Evolutionary conservation across 2,797 vertebrate genomes (phyloP).

Genomic region (Syngnathus acus): DNA sequence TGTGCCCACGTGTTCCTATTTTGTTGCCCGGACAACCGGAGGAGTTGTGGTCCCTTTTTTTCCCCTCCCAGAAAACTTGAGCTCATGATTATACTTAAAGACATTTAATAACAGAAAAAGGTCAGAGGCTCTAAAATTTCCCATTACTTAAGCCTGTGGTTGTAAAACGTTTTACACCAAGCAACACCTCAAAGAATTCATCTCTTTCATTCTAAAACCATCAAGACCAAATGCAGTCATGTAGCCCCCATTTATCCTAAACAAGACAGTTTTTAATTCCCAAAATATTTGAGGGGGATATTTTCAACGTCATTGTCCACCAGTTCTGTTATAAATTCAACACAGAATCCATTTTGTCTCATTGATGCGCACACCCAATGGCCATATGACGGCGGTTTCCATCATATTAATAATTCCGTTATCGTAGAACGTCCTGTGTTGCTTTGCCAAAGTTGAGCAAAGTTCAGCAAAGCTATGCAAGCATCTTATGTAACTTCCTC

Average conservation of each 20-base stretch:
- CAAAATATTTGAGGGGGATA: neutral
- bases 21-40: conserved; percentile 46
- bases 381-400: neutral
- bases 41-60: neutral
- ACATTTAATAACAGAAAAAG: neutral
- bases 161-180: neutral
- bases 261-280: too few relatives aligned
- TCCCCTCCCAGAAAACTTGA: neutral
- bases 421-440: neutral
- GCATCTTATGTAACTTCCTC: conserved; percentile 40
- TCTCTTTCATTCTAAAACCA: neutral
- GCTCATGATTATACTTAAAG: neutral
- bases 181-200: neutral
- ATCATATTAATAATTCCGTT: neutral
- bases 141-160: neutral
- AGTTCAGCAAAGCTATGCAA: conserved; percentile 6
- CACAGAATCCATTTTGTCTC: neutral
- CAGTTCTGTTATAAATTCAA: neutral
- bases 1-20: conserved; percentile 26
- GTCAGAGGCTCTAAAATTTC: neutral
- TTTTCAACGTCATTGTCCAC: neutral
- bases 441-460: neutral
- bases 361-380: too few relatives aligned
- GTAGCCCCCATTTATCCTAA: neutral
- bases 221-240: neutral